These are phyloP conservation scores for Herpailurus yagouaroundi DNA, from an alignment of 2,113 vertebrate genomes.

Conservation along the genomic window DNA sequence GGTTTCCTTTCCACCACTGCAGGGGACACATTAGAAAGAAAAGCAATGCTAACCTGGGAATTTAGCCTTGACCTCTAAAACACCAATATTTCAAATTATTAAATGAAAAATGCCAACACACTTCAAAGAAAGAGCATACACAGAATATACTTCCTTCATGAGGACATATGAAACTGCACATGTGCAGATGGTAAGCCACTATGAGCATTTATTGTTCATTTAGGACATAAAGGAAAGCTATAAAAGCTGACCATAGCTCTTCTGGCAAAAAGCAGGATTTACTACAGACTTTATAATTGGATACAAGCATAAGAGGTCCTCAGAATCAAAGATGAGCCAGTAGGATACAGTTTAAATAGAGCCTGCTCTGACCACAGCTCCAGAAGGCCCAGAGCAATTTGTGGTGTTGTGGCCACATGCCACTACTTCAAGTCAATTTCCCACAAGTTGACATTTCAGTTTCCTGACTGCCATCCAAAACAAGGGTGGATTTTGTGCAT, in stretches of 20 bases:
- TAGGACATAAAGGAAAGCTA: slow-evolving; percentile 64
- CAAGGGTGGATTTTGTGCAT: slow-evolving; percentile 51
- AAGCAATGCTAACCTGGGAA: slow-evolving; percentile 24
- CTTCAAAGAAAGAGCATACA: slow-evolving; percentile 52
- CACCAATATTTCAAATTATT: slow-evolving; percentile 47
- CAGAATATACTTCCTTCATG: neutral
- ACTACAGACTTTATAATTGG: slow-evolving; percentile 65
- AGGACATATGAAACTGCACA: neutral
- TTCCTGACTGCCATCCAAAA: slow-evolving; percentile 58
- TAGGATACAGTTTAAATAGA: slow-evolving; percentile 47
- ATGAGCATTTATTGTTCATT: slow-evolving; percentile 36
- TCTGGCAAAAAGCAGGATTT: slow-evolving; percentile 62
- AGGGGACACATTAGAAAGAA: neutral
- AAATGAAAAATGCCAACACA: slow-evolving; percentile 23
- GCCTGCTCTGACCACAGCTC: slow-evolving; percentile 38
- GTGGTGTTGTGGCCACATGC: slow-evolving; percentile 55
- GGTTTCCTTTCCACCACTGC: neutral
- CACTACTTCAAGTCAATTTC: slow-evolving; percentile 64
- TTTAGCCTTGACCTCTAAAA: neutral
- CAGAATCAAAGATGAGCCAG: slow-evolving; percentile 62
- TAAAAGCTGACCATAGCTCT: slow-evolving; percentile 60
- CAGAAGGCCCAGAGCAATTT: slow-evolving; percentile 54
- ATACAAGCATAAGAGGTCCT: slow-evolving; percentile 62
- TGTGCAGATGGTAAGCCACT: neutral
- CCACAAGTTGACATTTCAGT: slow-evolving; percentile 68